These are phyloP conservation scores for Phaedon cochleariae DNA, from an alignment of 2,888 invertebrate species.

Conservation along the genomic window DNA sequence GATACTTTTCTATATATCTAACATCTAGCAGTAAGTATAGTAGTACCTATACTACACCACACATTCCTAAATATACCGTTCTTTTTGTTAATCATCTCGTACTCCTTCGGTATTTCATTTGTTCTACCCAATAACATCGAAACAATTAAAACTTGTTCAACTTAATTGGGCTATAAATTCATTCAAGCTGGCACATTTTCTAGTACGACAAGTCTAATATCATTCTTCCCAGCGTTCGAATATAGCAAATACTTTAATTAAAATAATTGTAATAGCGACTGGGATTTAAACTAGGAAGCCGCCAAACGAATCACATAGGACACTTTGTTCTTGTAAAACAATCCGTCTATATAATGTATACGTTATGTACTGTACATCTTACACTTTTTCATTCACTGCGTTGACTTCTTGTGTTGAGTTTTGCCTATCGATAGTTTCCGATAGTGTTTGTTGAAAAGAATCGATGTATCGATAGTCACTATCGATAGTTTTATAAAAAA, in stretches of 20 bases:
- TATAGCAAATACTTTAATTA: conserved; percentile 21
- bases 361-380: too few species aligned
- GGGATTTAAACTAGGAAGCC: not conserved
- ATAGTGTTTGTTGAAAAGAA: not conserved
- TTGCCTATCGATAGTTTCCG: not conserved
- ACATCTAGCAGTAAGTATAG: too few species aligned
- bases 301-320: not conserved
- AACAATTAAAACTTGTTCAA: conserved; percentile 34
- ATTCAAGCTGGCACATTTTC: conserved; percentile 46
- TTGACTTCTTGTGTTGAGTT: too few species aligned
- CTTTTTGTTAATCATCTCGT: not conserved
- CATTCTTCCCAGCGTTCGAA: conserved; percentile 6
- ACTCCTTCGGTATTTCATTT: not conserved
- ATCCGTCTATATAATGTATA: too few species aligned
- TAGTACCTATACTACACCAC: not conserved
- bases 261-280: conserved; percentile 25
- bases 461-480: conserved; percentile 4
- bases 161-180: conserved; percentile 46
- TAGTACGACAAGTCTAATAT: not conserved
- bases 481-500: not conserved
- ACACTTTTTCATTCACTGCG: too few species aligned
- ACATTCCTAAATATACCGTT: not conserved
- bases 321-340: not conserved
- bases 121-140: conserved; percentile 4
- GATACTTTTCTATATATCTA: too few species aligned